Conservation (phyloP, 2,888 invertebrate species). For the Melinaea marsaeus region DNA sequence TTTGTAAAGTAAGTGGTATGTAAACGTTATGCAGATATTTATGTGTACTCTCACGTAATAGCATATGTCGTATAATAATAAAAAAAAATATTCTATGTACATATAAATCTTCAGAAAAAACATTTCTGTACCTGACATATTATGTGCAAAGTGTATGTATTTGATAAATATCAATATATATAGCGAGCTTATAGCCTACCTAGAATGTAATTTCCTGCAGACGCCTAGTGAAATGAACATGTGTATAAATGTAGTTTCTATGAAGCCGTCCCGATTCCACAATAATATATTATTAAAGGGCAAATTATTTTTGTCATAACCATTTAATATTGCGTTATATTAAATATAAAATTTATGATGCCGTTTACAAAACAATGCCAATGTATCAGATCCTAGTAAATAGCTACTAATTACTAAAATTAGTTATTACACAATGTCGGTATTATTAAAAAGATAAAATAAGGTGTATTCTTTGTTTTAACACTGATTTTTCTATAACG, state of each 20-base stretch:
- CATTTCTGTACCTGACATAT: background rate
- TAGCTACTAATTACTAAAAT: conserved; percentile 10
- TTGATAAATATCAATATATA: background rate
- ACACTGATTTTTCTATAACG: conserved; percentile 10
- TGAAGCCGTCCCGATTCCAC: too few relatives aligned
- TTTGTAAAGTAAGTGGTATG: background rate
- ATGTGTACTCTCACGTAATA: background rate
- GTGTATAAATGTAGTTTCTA: too few relatives aligned
- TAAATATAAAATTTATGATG: background rate
- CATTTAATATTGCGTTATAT: too few relatives aligned
- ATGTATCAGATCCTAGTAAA: conserved; percentile 11
- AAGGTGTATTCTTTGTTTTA: conserved; percentile 16
- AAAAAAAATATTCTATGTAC: background rate
- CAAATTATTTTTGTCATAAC: too few relatives aligned
- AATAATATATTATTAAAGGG: too few relatives aligned
- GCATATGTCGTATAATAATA: background rate
- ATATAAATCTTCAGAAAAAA: background rate
- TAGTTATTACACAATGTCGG: conserved; percentile 16
- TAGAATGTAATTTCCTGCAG: too few relatives aligned
- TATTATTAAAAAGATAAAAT: conserved; percentile 22
- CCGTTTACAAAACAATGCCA: conserved; percentile 6
- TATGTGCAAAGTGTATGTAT: background rate
- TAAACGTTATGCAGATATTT: background rate
- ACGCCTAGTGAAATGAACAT: too few relatives aligned
- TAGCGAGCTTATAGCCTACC: too few relatives aligned